phyloP scores from a whole-genome alignment of 2,797 vertebrate species.

The Salarias fasciatus region DNA sequence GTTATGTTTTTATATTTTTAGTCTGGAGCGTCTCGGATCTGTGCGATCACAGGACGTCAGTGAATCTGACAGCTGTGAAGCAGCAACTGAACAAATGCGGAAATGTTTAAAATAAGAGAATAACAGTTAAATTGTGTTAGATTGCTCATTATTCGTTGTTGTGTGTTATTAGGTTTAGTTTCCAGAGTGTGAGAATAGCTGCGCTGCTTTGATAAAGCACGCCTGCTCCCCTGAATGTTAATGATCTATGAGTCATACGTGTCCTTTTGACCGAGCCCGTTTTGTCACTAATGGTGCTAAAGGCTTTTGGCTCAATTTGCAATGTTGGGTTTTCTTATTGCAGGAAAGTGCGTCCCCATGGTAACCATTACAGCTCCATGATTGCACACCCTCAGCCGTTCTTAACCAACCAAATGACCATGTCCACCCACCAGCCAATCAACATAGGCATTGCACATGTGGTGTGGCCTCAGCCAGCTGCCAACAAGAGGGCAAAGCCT shows the following conservation, averaged over 20 bases:
- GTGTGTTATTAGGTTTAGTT: constrained; percentile 30
- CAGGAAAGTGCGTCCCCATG: constrained; percentile 95
- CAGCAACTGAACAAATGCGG: too few species aligned
- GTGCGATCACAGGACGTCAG: too few species aligned
- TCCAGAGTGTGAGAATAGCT: constrained; percentile 26
- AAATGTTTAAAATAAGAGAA: too few species aligned
- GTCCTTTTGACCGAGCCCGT: constrained; percentile 58
- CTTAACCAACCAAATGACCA: constrained; percentile 95
- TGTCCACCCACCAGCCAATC: constrained; percentile 96
- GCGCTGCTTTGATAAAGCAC: constrained; percentile 34
- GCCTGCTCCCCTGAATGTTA: constrained; percentile 66
- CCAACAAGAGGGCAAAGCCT: constrained; percentile 92
- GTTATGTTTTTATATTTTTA: too few species aligned
- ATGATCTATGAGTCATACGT: constrained; percentile 70
- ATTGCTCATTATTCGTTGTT: not conserved
- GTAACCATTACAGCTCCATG: constrained; percentile 94
- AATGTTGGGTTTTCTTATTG: constrained; percentile 65
- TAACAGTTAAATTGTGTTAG: too few species aligned
- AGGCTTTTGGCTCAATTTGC: constrained; percentile 63
- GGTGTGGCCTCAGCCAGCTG: constrained; percentile 95
- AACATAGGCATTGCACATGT: constrained; percentile 98
- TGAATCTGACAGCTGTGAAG: too few species aligned
- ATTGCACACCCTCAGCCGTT: constrained; percentile 95
- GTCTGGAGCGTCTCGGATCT: too few species aligned
- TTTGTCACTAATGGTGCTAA: constrained; percentile 63